These are phyloP conservation scores for Lasioglossum zephyrum DNA, from an alignment of 2,888 invertebrate genomes.

Conservation along the genomic window DNA sequence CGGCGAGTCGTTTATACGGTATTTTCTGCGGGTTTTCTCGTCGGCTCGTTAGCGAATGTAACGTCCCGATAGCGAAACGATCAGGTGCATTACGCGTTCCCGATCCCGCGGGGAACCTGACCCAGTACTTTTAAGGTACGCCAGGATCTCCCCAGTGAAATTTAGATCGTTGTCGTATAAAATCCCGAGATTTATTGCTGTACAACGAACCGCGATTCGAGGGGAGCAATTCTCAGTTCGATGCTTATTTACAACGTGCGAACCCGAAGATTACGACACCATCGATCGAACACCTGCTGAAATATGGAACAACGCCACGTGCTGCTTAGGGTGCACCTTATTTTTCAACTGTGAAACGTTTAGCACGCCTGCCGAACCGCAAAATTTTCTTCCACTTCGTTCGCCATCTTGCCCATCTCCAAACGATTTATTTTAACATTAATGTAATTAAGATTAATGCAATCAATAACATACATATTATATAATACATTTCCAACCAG, in stretches of 20 bases:
- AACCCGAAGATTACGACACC: constrained; percentile 11
- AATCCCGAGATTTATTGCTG: constrained; percentile 24
- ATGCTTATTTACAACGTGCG: background rate
- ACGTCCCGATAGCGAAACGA: constrained; percentile 27
- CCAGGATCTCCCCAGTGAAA: constrained; percentile 39
- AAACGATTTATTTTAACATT: too few relatives aligned
- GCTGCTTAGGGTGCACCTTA: background rate
- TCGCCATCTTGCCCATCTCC: background rate
- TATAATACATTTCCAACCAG: too few relatives aligned
- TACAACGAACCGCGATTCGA: background rate
- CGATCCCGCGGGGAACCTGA: constrained; percentile 42
- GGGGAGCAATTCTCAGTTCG: background rate
- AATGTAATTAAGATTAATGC: too few relatives aligned
- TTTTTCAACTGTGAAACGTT: background rate
- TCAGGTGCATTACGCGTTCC: constrained; percentile 39
- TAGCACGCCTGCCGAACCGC: background rate
- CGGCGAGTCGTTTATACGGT: constrained; percentile 51
- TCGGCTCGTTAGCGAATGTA: constrained; percentile 44
- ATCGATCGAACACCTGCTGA: background rate
- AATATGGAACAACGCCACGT: background rate
- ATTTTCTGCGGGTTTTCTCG: constrained; percentile 45
- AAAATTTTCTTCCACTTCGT: background rate
- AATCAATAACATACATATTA: too few relatives aligned
- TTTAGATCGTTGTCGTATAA: constrained; percentile 38
- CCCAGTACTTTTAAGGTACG: constrained; percentile 40